These are phyloP conservation scores for Amphimedon queenslandica DNA, from an alignment of 37 sponge, comb jelly and placozoan genomes.

Conservation along the genomic window DNA sequence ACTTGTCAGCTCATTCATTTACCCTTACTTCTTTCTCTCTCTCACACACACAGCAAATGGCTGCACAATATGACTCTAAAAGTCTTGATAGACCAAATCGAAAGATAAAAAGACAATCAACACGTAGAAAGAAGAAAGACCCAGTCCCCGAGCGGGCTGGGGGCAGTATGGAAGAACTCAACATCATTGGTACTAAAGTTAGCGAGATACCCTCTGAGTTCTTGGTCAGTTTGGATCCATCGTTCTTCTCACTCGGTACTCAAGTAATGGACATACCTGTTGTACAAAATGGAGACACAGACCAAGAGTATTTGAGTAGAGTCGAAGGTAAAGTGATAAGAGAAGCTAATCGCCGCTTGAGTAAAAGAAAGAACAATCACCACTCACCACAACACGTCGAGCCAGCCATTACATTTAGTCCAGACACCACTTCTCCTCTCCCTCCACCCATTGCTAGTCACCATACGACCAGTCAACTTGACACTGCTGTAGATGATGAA, in stretches of 20 bases:
- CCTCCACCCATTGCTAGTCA: too few species aligned
- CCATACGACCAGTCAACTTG: not conserved
- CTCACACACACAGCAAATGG: too few species aligned
- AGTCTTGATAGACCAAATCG: not conserved
- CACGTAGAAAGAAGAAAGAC: not conserved
- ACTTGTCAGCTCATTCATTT: too few species aligned
- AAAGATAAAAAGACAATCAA: not conserved
- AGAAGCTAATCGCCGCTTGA: not conserved
- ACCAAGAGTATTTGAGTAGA: not conserved
- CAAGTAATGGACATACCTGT: not conserved
- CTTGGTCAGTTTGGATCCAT: not conserved
- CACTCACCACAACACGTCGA: not conserved
- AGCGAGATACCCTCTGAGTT: constrained; percentile 32
- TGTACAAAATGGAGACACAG: not conserved
- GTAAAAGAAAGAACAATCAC: not conserved
- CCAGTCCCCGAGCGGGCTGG: not conserved
- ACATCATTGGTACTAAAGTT: constrained; percentile 38
- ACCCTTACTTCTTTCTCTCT: too few species aligned
- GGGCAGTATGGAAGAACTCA: constrained; percentile 16
- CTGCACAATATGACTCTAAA: not conserved
- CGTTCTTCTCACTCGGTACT: not conserved
- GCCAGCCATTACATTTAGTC: too few species aligned
- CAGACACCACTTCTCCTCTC: too few species aligned
- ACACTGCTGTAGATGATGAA: not conserved
- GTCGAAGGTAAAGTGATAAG: not conserved